These are phyloP conservation scores for Semibalanus balanoides DNA, from an alignment of 1,140 invertebrate species.

Conservation along the genomic window DNA sequence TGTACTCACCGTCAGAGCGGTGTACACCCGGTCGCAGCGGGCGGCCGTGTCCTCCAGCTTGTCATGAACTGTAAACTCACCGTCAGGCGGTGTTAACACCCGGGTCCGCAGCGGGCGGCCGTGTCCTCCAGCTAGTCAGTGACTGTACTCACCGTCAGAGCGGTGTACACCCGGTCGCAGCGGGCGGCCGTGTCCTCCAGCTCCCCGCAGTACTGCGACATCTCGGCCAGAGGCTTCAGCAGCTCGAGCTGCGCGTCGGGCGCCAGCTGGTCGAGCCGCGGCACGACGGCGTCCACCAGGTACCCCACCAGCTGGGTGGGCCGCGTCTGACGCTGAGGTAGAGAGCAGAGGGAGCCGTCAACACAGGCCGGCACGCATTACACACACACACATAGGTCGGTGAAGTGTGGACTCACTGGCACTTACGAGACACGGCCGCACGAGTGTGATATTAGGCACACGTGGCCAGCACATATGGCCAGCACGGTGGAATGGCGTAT, in stretches of 20 bases:
- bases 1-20: slow-evolving; percentile 55
- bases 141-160: slow-evolving; percentile 51
- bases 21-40: slow-evolving; percentile 56
- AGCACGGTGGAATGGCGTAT: no score
- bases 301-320: slow-evolving; percentile 73
- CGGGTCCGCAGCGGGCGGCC: no score
- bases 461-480: no score
- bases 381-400: no score
- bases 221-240: slow-evolving; percentile 74
- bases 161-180: slow-evolving; percentile 54
- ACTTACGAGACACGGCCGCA: no score
- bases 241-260: slow-evolving; percentile 61
- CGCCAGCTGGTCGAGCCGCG: slow-evolving; percentile 28
- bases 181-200: slow-evolving; percentile 56
- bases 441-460: no score
- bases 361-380: no score
- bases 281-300: slow-evolving; percentile 37
- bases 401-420: no score
- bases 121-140: no score
- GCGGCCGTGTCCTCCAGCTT: slow-evolving; percentile 54
- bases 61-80: no score
- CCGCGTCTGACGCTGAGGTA: slow-evolving; percentile 63
- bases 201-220: slow-evolving; percentile 55
- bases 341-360: slow-evolving; percentile 18
- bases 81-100: no score